Base-by-base conservation (phyloP, 2,113 vertebrate genomes). In the Protobothrops flavoviridis region DNA sequence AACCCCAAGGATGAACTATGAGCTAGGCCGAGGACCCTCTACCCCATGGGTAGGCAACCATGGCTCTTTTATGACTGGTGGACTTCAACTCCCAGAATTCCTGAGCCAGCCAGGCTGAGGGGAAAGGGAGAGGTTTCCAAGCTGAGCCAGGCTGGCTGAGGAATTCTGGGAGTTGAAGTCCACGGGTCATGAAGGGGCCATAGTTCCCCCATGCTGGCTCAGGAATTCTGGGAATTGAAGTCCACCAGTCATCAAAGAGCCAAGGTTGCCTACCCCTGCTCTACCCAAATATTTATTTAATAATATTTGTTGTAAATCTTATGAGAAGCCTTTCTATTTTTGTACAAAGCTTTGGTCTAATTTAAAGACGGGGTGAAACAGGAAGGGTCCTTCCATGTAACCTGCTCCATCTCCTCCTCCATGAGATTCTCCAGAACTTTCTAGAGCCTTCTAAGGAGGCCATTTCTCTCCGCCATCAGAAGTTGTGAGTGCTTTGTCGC, bases 1-100 rank as follows among this genome's bases (percentile, higher is more conserved):
- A 99, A 99, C 97, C 98, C 99, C 89, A 99, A 97, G 97, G 99
- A 99, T 85, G 99, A 99, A 96, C 97, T 99, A 96, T 99, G 98
- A 98, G 59, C 94, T 93, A 24, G 90, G 17, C 94, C 93, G 93
- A 95, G 96, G 96, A 95, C 94, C 92, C 96, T 96, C 95, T 95
- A 98, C 97, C 91, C 94, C 10, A 29, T 4, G 45, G 45, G 45
- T 45, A 5, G 45, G 45, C 45, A 45, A 45, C 45, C 45, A 5
- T 45, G 45, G 45, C 45, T 45, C 45, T 45, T 45, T 45, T 5
- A 45, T 45, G 45, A 45, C 45, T 45, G 45, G 45, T 45, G 45
- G 45, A 45, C 45, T 45, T 45, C 45, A 45, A 45, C 45, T 45
- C 45, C 45, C 45, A 45, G 45, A 45, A 45, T 45, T 45, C 45